Percentiles rank a stretch among this genome's conserved stretches.
Conservation (phyloP, 2,888 invertebrate species). For the Luperina testacea region DNA sequence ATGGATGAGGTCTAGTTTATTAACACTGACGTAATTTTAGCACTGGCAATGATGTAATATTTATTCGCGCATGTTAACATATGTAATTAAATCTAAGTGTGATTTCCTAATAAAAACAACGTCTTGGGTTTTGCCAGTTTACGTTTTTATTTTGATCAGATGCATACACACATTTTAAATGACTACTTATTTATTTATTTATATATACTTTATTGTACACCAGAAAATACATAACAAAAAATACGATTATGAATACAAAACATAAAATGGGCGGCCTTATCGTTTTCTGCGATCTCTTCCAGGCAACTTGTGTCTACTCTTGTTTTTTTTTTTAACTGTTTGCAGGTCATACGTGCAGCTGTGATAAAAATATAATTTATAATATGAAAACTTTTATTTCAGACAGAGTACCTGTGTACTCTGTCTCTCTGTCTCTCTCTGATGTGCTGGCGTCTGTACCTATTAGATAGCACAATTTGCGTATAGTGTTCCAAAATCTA, state of each 20-base stretch:
- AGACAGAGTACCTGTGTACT: no score
- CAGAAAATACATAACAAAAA: no score
- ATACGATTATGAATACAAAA: no score
- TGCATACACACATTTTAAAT: not conserved
- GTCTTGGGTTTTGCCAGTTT: conserved; percentile 15
- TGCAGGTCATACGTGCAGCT: not conserved
- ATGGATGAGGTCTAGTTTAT: conserved; percentile 1
- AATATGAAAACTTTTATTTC: not conserved
- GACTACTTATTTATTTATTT: no score
- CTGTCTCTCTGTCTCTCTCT: no score
- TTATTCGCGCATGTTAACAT: conserved; percentile 18
- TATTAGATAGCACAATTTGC: not conserved
- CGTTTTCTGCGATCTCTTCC: no score
- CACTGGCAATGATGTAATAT: conserved; percentile 20
- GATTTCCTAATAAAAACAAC: conserved; percentile 14
- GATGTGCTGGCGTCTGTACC: not conserved
- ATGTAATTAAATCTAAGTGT: conserved; percentile 10
- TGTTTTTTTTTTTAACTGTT: conserved; percentile 6
- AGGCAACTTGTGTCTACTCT: not conserved
- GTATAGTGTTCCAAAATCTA: not conserved
- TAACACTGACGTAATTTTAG: conserved; percentile 24
- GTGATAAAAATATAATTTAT: not conserved
- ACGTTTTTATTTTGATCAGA: conserved; percentile 1
- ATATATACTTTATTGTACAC: no score
- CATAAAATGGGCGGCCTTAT: no score